phyloP scores from a whole-genome alignment of 2,113 vertebrate genomes.

The Apus apus region DNA sequence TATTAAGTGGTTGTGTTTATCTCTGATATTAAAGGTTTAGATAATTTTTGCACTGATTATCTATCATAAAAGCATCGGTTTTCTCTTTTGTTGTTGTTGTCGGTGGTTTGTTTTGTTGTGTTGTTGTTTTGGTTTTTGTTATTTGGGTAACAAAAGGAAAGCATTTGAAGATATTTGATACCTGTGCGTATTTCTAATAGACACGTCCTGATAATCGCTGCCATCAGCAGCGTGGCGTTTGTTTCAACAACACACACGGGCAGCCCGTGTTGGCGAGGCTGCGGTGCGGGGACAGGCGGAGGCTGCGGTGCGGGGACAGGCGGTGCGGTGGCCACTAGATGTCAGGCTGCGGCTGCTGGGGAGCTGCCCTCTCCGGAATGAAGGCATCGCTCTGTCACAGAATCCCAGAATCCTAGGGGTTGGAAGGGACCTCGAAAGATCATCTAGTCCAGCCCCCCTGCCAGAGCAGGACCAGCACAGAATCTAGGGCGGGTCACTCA shows the following conservation, averaged over 20 bases:
- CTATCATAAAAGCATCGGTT: not conserved
- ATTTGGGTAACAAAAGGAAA: not conserved
- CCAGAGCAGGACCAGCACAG: no score
- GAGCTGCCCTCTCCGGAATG: not conserved
- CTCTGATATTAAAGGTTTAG: not conserved
- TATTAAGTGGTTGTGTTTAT: not conserved
- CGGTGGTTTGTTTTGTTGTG: not conserved
- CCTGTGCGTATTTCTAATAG: not conserved
- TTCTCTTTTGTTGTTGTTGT: not conserved
- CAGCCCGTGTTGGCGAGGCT: no score
- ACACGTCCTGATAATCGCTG: not conserved
- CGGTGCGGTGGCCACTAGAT: not conserved
- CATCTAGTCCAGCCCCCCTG: no score
- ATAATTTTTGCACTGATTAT: not conserved
- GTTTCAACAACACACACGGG: not conserved
- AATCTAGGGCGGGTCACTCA: no score
- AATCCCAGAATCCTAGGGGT: no score
- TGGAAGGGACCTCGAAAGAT: no score
- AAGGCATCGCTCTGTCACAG: fast-evolving
- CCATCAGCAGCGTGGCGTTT: not conserved
- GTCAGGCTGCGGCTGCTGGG: not conserved
- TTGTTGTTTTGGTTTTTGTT: not conserved
- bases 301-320: no score
- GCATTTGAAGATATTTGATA: not conserved
- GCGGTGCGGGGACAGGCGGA: no score